Conservation (phyloP, 1,140 invertebrate species). For the Leptonema lineaticorne region DNA sequence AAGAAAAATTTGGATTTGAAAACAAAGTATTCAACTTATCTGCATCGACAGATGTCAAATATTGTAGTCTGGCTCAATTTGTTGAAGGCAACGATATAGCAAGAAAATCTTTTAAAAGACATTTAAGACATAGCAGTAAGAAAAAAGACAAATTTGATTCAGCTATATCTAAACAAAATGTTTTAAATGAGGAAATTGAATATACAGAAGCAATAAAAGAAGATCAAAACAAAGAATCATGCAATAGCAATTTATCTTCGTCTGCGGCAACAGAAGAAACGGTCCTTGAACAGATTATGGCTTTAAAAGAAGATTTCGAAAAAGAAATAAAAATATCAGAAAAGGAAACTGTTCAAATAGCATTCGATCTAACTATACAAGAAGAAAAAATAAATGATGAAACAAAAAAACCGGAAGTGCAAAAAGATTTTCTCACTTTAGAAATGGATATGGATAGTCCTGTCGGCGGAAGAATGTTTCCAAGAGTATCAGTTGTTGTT, state of each 20-base stretch:
- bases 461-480: slow-evolving; percentile 49
- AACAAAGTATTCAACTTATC: slow-evolving; percentile 66
- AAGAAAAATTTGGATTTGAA: slow-evolving; percentile 67
- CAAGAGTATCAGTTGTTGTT: slow-evolving; percentile 68
- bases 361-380: slow-evolving; percentile 32
- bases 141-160: slow-evolving; percentile 42
- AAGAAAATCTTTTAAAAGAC: slow-evolving; percentile 68
- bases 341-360: slow-evolving; percentile 17
- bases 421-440: slow-evolving; percentile 28
- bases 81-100: slow-evolving; percentile 79
- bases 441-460: slow-evolving; percentile 34
- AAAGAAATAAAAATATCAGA: slow-evolving; percentile 7
- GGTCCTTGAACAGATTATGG: slow-evolving; percentile 25
- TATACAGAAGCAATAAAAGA: slow-evolving; percentile 17
- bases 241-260: slow-evolving; percentile 34
- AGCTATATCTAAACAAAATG: slow-evolving; percentile 3
- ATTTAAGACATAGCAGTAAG: slow-evolving; percentile 49
- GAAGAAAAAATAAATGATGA: slow-evolving; percentile 37
- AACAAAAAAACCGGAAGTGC: slow-evolving; percentile 31
- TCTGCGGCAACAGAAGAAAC: slow-evolving; percentile 33
- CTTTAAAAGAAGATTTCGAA: slow-evolving; percentile 22
- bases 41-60: slow-evolving; percentile 60
- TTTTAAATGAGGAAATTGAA: slow-evolving; percentile 37
- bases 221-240: slow-evolving; percentile 37
- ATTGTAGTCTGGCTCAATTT: slow-evolving; percentile 74